Percentiles rank a stretch among this genome's conserved stretches.
Evolutionary conservation across 1,140 invertebrate species (phyloP).

Genomic region (Tetraneura akinire): DNA sequence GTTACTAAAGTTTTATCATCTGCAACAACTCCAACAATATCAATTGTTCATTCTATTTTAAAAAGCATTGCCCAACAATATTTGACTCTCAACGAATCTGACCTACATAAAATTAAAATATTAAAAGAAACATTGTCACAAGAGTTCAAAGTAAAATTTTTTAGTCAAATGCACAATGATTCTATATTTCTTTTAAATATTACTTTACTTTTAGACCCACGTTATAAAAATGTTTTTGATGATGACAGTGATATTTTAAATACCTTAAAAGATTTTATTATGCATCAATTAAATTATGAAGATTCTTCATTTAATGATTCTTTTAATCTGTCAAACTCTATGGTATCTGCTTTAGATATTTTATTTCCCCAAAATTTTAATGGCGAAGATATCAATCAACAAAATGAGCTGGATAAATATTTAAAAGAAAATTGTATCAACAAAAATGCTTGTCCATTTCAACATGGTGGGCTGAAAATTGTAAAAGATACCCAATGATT

Average conservation of each 20-base stretch:
- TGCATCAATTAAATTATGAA: neutral
- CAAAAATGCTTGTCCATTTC: conserved; percentile 5
- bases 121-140: neutral
- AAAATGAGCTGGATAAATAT: conserved; percentile 9
- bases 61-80: neutral
- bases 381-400: neutral
- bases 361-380: neutral
- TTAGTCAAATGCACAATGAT: neutral
- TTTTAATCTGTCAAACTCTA: neutral
- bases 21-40: neutral
- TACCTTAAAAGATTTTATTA: neutral
- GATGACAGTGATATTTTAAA: neutral
- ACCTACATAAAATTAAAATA: neutral
- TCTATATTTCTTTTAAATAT: neutral
- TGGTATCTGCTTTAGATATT: neutral
- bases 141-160: neutral
- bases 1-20: neutral
- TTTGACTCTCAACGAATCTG: neutral
- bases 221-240: neutral
- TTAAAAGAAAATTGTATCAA: neutral
- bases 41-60: neutral
- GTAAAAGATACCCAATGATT: neutral
- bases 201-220: neutral
- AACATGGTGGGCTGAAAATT: neutral
- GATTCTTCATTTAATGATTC: neutral